Evolutionary conservation across 2,113 vertebrate species (phyloP).

Genomic region (Microtus montanus): DNA sequence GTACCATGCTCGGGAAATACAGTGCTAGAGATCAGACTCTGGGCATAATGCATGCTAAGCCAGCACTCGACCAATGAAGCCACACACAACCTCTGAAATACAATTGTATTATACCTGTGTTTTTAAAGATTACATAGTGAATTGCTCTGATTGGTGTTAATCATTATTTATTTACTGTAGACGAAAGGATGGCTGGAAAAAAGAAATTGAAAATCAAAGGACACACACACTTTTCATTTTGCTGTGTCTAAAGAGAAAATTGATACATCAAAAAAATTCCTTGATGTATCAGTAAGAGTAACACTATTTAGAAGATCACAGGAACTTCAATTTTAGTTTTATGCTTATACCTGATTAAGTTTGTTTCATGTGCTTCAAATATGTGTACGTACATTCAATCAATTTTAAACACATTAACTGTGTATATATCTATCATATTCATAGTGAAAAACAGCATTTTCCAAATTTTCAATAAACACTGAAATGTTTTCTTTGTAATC

Average conservation of each 20-base stretch:
- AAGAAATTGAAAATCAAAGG: background rate
- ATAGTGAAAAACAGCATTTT: background rate
- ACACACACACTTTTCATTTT: background rate
- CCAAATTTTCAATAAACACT: background rate
- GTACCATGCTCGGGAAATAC: too few species aligned
- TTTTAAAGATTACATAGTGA: background rate
- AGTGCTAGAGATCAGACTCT: too few species aligned
- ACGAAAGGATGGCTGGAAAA: background rate
- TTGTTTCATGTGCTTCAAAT: background rate
- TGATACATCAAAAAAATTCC: background rate
- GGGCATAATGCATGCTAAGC: background rate
- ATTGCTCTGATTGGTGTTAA: background rate
- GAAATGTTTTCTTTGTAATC: background rate
- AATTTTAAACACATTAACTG: background rate
- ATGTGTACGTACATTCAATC: background rate
- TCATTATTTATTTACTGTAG: background rate
- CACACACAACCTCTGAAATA: background rate
- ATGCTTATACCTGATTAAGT: slow-evolving; percentile 25
- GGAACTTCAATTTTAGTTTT: background rate
- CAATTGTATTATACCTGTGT: background rate
- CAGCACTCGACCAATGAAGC: background rate
- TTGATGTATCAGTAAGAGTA: background rate
- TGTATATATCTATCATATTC: background rate
- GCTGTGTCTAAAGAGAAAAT: background rate
- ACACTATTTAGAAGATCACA: background rate